Conservation (phyloP, 2,888 invertebrate species). For the Crossocerus cetratus region DNA sequence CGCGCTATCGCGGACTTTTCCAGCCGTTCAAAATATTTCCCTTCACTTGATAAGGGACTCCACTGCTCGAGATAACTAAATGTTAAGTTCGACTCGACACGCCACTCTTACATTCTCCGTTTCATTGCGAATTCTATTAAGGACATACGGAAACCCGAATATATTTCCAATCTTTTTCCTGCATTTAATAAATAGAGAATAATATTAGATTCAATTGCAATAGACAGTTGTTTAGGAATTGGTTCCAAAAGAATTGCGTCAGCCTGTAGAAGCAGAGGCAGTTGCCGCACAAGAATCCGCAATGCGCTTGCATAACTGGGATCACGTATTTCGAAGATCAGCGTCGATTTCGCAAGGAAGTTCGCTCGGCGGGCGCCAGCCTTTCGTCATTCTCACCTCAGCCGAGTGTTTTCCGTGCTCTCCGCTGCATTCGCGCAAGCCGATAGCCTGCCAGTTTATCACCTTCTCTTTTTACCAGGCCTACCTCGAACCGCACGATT, state of each 20-base stretch:
- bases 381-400: background rate
- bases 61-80: background rate
- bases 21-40: conserved; percentile 32
- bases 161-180: too few species aligned
- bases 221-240: too few species aligned
- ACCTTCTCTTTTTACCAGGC: background rate
- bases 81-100: background rate
- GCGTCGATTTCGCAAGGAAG: background rate
- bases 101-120: background rate
- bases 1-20: conserved; percentile 38
- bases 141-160: too few species aligned
- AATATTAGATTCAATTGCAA: too few species aligned
- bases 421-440: background rate
- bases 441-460: background rate
- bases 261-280: too few species aligned
- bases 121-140: too few species aligned
- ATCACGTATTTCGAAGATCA: conserved; percentile 2
- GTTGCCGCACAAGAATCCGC: background rate
- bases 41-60: conserved; percentile 14
- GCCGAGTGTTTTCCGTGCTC: background rate
- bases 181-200: too few species aligned
- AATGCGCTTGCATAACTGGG: background rate
- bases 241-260: too few species aligned
- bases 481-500: conserved; percentile 11
- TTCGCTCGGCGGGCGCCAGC: background rate